Evolutionary conservation across 2,113 vertebrate genomes (phyloP).

Genomic region (Alethe castanea): DNA sequence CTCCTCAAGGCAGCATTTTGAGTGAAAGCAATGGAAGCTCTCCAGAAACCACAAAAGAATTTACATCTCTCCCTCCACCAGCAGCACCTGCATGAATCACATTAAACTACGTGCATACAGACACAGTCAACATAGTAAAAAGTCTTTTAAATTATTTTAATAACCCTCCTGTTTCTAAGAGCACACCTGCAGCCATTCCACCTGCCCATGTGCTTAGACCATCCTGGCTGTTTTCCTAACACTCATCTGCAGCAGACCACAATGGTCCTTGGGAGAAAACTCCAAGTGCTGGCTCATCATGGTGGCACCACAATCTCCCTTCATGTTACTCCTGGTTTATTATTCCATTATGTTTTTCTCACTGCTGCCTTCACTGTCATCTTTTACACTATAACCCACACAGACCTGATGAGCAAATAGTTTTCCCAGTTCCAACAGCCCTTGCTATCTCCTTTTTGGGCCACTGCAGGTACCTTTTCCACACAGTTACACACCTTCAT

Average conservation of each 20-base stretch:
- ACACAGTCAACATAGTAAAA: neutral
- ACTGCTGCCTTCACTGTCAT: neutral
- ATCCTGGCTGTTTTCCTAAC: neutral
- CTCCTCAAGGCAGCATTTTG: neutral
- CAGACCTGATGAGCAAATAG: neutral
- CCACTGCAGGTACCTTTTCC: neutral
- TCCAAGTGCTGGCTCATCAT: neutral
- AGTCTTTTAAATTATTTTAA: neutral
- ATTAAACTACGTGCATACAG: neutral
- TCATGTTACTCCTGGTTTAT: neutral
- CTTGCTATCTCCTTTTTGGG: neutral
- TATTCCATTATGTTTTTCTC: neutral
- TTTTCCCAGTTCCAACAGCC: neutral
- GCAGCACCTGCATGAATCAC: neutral
- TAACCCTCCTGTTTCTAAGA: neutral
- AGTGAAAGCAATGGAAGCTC: neutral
- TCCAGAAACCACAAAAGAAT: constrained; percentile 1
- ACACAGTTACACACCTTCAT: neutral
- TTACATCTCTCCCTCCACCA: neutral
- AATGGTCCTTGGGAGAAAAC: neutral
- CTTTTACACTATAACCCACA: neutral
- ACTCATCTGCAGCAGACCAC: neutral
- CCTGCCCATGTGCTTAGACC: neutral
- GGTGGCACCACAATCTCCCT: neutral
- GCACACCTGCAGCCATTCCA: neutral